Percentiles rank a stretch among this genome's conserved stretches.
Evolutionary conservation across 2,113 vertebrate species (phyloP).

Genomic region (Phaetusa simplex): DNA sequence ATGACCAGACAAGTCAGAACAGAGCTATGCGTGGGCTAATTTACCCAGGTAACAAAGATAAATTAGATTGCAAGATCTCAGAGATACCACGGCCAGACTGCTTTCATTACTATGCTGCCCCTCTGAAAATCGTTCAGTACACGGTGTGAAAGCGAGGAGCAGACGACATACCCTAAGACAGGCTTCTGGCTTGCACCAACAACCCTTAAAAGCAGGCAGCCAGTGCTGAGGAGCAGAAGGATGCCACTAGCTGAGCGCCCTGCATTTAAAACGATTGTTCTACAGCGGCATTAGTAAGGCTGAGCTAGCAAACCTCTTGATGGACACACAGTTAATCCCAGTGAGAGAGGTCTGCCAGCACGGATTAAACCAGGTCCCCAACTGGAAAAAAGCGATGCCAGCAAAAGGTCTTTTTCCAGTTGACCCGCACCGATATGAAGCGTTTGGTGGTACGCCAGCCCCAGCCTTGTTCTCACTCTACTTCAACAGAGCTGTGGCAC

Average conservation of each 20-base stretch:
- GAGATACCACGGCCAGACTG: neutral
- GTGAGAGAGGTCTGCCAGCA: neutral
- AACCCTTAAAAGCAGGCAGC: neutral
- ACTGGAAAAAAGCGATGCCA: neutral
- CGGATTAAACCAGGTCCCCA: constrained; percentile 2
- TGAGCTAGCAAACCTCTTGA: neutral
- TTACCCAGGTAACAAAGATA: neutral
- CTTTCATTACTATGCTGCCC: neutral
- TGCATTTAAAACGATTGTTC: neutral
- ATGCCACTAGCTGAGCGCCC: neutral
- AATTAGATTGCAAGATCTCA: neutral
- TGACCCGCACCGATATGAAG: neutral
- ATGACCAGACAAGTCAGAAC: neutral
- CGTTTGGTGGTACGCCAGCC: rapidly evolving
- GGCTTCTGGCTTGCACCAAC: neutral
- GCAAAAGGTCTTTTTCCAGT: constrained; percentile 28
- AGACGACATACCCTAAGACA: neutral
- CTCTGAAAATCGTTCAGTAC: neutral
- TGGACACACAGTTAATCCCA: neutral
- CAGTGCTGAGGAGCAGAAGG: neutral
- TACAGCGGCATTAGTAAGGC: neutral
- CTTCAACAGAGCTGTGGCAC: rapidly evolving
- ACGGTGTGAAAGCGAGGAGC: neutral
- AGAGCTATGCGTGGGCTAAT: neutral
- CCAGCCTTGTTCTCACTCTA: neutral